These are phyloP conservation scores for Adoxophyes honmai DNA, from an alignment of 1,140 invertebrate genomes.

Conservation along the genomic window DNA sequence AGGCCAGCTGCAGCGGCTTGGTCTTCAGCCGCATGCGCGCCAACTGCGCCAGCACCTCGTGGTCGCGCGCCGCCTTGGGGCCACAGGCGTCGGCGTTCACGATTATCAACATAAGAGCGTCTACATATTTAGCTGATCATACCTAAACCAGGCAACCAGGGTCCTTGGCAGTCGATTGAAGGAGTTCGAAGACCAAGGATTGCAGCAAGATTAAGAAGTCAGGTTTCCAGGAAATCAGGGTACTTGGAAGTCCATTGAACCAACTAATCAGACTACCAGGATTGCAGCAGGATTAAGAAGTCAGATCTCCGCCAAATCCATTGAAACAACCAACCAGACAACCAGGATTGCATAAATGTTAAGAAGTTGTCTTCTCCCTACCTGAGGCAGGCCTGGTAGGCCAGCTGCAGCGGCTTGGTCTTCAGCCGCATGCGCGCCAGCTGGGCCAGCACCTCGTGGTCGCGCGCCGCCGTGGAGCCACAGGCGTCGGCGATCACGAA, in stretches of 20 bases:
- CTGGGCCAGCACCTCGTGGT: constrained; percentile 89
- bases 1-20: constrained; percentile 91
- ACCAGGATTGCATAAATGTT: background rate
- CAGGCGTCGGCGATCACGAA: constrained; percentile 70
- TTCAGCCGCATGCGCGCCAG: constrained; percentile 92
- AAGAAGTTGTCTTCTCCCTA: background rate
- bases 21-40: constrained; percentile 93
- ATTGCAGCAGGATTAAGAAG: too few relatives aligned
- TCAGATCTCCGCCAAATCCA: too few relatives aligned
- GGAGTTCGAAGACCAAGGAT: too few relatives aligned
- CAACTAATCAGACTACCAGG: too few relatives aligned
- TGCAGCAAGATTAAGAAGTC: too few relatives aligned
- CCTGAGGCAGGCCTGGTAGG: constrained; percentile 81
- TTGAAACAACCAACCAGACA: constrained; percentile 82
- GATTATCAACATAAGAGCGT: too few relatives aligned
- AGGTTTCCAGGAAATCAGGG: too few relatives aligned
- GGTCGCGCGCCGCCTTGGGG: constrained; percentile 18
- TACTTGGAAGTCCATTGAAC: too few relatives aligned
- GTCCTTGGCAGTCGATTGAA: too few relatives aligned
- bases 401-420: constrained; percentile 91
- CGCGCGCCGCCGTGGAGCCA: constrained; percentile 82
- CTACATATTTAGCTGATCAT: too few relatives aligned
- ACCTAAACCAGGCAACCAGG: too few relatives aligned
- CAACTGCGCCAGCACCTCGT: constrained; percentile 89
- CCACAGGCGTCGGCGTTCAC: background rate